A percentile compares a stretch with the other conserved stretches of the same genome.
phyloP scores from a whole-genome alignment of 1,140 invertebrate genomes.

The Solenopsis fugax region DNA sequence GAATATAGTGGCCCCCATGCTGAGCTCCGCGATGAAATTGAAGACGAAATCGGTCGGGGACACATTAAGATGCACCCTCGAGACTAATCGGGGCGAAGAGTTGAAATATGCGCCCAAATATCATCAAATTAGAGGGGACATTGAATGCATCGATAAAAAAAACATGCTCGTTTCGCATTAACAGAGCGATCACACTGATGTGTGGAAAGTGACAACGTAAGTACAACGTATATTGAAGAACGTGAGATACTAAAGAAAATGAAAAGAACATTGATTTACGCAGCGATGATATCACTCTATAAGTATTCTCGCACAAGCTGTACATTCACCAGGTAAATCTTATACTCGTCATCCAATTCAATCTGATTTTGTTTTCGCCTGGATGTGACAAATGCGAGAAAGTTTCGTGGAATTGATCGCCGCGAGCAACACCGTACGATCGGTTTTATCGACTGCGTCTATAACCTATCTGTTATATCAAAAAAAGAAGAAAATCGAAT shows the following conservation, averaged over 20 bases:
- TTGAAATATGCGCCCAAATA: neutral
- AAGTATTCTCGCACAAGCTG: slow-evolving; percentile 16
- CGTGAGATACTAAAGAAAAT: neutral
- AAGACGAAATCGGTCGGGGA: neutral
- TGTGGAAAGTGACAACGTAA: neutral
- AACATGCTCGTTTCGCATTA: slow-evolving; percentile 7
- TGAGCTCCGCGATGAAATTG: neutral
- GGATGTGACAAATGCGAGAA: slow-evolving; percentile 24
- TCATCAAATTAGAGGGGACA: neutral
- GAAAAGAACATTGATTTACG: neutral
- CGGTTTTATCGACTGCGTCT: slow-evolving; percentile 15
- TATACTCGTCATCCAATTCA: neutral
- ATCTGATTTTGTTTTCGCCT: neutral
- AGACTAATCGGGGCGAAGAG: slow-evolving; percentile 10
- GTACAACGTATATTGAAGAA: too few relatives aligned
- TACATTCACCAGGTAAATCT: slow-evolving; percentile 38
- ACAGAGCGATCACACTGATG: neutral
- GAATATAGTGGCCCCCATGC: neutral
- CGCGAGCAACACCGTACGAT: slow-evolving; percentile 19
- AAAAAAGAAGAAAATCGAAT: neutral
- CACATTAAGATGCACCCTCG: neutral
- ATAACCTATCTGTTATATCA: slow-evolving; percentile 4
- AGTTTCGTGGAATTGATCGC: slow-evolving; percentile 26
- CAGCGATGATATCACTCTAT: neutral
- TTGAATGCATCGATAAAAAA: neutral